Evolutionary conservation across 2,113 vertebrate species (phyloP).

Genomic region (Hemibates koningsi): DNA sequence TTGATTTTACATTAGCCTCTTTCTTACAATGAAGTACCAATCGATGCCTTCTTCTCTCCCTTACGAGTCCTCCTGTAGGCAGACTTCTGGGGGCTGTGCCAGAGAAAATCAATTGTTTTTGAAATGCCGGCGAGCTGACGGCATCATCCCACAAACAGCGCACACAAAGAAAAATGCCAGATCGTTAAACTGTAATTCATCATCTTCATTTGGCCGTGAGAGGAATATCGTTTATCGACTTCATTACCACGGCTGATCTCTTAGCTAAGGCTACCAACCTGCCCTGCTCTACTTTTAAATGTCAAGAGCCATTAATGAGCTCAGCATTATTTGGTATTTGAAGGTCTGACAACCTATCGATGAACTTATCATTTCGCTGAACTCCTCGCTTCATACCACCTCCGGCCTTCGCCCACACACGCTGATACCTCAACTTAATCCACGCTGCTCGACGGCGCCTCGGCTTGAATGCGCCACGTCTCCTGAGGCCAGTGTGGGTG

Average conservation of each 20-base stretch:
- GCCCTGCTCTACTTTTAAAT: slow-evolving; percentile 10
- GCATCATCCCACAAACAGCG: slow-evolving; percentile 8
- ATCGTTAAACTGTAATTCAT: slow-evolving; percentile 31
- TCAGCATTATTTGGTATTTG: neutral
- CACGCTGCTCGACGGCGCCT: neutral
- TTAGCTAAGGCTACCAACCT: neutral
- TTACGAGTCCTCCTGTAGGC: slow-evolving; percentile 23
- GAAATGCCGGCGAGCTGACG: slow-evolving; percentile 31
- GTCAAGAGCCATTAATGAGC: slow-evolving; percentile 32
- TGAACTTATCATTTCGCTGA: slow-evolving; percentile 10
- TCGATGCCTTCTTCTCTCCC: slow-evolving; percentile 42
- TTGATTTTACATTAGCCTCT: slow-evolving; percentile 51
- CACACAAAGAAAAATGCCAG: slow-evolving; percentile 1
- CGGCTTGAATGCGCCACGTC: neutral
- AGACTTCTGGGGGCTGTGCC: slow-evolving; percentile 30
- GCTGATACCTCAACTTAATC: slow-evolving; percentile 10
- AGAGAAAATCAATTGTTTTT: slow-evolving; percentile 59
- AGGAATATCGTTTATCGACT: neutral
- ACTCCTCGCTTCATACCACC: neutral
- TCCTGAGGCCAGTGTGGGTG: neutral
- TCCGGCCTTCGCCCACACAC: neutral
- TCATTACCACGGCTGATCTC: neutral
- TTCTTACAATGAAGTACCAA: slow-evolving; percentile 48
- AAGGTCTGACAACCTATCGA: slow-evolving; percentile 27
- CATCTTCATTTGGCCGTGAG: slow-evolving; percentile 14